These are phyloP conservation scores for Lutraria rhynchaena DNA, from an alignment of 1,140 invertebrate genomes.

Conservation along the genomic window DNA sequence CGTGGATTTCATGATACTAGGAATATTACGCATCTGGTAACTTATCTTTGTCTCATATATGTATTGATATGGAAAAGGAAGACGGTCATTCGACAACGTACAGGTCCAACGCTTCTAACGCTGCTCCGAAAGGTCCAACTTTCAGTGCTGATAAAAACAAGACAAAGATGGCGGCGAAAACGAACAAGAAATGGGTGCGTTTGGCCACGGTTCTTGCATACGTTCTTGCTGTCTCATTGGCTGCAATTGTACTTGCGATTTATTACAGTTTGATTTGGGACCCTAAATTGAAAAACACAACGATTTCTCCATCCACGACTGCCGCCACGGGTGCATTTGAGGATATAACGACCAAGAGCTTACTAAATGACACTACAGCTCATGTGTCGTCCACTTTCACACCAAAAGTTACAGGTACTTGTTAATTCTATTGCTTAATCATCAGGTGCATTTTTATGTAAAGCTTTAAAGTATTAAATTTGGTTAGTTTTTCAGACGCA, in stretches of 20 bases:
- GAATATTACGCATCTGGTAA: no score
- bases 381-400: constrained; percentile 19
- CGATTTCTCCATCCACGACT: constrained; percentile 32
- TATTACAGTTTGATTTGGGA: constrained; percentile 99
- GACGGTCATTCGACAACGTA: constrained; percentile 53
- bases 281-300: constrained; percentile 84
- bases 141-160: constrained; percentile 76
- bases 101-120: constrained; percentile 42
- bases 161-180: constrained; percentile 80
- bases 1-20: background rate
- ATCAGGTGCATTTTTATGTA: no score
- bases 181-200: constrained; percentile 86
- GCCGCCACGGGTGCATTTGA: background rate
- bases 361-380: constrained; percentile 50
- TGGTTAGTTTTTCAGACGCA: no score
- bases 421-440: no score
- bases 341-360: background rate
- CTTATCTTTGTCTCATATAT: background rate
- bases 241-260: constrained; percentile 95
- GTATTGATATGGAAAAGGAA: constrained; percentile 58
- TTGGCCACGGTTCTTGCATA: constrained; percentile 97
- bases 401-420: constrained; percentile 1
- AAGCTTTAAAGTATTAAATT: no score
- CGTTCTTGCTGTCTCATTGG: constrained; percentile 96
- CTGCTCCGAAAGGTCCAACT: constrained; percentile 69